Evolutionary conservation across 2,113 vertebrate genomes (phyloP), one percentile per base, ranked within the genome.

Genomic region (Gambusia holbrooki): DNA sequence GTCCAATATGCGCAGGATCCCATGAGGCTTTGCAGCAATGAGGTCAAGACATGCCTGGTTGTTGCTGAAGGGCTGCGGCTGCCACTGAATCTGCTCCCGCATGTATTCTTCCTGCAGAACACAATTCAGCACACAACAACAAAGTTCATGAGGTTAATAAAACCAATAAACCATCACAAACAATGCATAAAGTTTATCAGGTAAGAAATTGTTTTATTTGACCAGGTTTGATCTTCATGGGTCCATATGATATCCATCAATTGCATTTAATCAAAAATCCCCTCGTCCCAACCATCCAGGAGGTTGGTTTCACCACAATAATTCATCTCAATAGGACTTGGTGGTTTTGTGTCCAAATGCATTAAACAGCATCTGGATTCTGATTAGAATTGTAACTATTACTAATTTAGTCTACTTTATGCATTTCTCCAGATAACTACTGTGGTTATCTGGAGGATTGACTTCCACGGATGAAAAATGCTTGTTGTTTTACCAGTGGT

Each of bases 11-110:
- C 97, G 95, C 11, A 99, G 94, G 80, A 99, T 97, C 83, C 98
- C 98, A 0, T 99, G 95, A 74, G 98, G 98, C 84, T 96, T 99
- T 77, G 98, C 96, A 3, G 97, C 95, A 58, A 99, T 98, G 80
- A 99, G 96, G 89, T 98, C 97, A 10, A 99, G 96, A 75, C 97
- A 98, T 25, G 95, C 94, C 86, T 97, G 96, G 84, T 99, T 99
- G 93, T 97, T 95, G 0, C 88, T 93, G 88, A 98, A 97, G 66
- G 93, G 71, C 45, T 97, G 95, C 85, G 98, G 96, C 74, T 93
- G 94, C 98, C 98, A 99, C 83, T 94, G 89, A 0, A 99, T 96
- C 93, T 98, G 97, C 80, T 99, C 98, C 0, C 96, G 93, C 66
- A 96, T 83, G 42, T 99, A 99, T 67, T 99, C 98, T 83, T 99